Conservation (phyloP, 1,140 invertebrate genomes). For the Caenorhabditis elegans region DNA sequence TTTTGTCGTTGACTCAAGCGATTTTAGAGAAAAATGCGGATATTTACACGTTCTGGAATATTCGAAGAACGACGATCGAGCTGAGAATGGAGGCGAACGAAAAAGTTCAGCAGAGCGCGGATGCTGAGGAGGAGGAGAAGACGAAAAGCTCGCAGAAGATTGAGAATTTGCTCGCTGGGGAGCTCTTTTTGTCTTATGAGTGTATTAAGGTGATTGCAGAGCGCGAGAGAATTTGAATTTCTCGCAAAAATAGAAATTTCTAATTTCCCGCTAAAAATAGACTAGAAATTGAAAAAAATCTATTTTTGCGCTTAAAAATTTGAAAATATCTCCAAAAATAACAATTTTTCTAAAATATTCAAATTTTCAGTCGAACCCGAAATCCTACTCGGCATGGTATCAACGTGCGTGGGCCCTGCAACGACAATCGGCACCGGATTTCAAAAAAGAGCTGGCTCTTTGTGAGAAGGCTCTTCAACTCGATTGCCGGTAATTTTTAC, state of each 20-base stretch:
- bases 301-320: too few species aligned
- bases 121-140: background rate
- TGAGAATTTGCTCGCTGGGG: background rate
- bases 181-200: background rate
- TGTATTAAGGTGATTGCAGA: background rate
- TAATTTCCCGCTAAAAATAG: too few species aligned
- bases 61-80: conserved; percentile 32
- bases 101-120: background rate
- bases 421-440: background rate
- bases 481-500: conserved; percentile 36
- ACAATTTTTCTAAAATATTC: background rate
- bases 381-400: conserved; percentile 43
- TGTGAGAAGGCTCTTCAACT: conserved; percentile 37
- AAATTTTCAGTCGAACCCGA: conserved; percentile 27
- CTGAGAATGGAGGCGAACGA: conserved; percentile 2
- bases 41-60: conserved; percentile 45
- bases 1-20: background rate
- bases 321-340: too few species aligned
- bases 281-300: too few species aligned
- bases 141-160: background rate
- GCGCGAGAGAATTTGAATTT: too few species aligned
- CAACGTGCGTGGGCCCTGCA: conserved; percentile 38
- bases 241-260: too few species aligned
- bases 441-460: background rate
- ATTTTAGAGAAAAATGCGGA: conserved; percentile 38